phyloP scores from a whole-genome alignment of 1,140 invertebrate species.

The Meloidogyne hapla region DNA sequence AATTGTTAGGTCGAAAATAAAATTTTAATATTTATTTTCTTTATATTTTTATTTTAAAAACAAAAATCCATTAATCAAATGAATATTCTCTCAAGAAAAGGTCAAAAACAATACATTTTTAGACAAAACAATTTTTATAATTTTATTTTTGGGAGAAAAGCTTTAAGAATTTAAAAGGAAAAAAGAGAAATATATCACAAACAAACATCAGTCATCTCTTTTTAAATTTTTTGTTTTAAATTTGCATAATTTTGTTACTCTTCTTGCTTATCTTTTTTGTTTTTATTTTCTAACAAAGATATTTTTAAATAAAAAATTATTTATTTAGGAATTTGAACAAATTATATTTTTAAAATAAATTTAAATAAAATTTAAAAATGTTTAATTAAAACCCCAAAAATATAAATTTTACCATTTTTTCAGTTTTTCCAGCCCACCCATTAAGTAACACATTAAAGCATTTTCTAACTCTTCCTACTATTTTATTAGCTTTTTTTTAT shows the following conservation, averaged over 20 bases:
- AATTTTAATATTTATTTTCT: too few species aligned
- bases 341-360: not conserved
- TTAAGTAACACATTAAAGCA: not conserved
- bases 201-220: not conserved
- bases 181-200: not conserved
- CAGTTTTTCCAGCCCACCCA: not conserved
- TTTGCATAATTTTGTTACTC: not conserved
- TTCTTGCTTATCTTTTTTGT: not conserved
- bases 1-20: too few species aligned
- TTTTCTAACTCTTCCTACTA: not conserved
- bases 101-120: slow-evolving; percentile 1
- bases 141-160: not conserved
- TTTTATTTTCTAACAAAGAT: too few species aligned
- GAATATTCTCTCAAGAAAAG: not conserved
- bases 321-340: too few species aligned
- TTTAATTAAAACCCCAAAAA: not conserved
- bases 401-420: not conserved
- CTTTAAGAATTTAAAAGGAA: not conserved
- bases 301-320: too few species aligned
- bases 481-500: not conserved
- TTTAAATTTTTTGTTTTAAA: not conserved
- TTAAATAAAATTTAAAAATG: not conserved
- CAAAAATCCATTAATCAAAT: not conserved
- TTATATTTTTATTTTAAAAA: not conserved
- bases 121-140: not conserved